These are phyloP conservation scores for Hemibagrus guttatus DNA, from an alignment of 2,797 vertebrate species.

Conservation along the genomic window DNA sequence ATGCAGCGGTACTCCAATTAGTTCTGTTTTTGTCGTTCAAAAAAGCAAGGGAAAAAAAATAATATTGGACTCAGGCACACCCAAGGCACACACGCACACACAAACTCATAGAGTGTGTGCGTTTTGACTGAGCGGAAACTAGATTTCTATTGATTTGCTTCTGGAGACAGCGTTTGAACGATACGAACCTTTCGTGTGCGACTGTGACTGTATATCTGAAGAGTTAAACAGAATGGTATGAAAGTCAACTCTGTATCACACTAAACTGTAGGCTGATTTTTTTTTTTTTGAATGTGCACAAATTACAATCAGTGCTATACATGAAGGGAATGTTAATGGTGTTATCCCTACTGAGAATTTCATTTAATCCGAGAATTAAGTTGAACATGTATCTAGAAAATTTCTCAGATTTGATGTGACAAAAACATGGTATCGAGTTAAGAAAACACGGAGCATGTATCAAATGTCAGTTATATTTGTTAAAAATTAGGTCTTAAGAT, in stretches of 20 bases:
- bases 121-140: conserved; percentile 54
- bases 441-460: neutral
- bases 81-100: conserved; percentile 62
- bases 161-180: conserved; percentile 43
- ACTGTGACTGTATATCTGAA: conserved; percentile 8
- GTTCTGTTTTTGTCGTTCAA: conserved; percentile 78
- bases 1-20: conserved; percentile 83
- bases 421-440: neutral
- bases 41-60: conserved; percentile 60
- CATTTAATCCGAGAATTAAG: conserved; percentile 22
- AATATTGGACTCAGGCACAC: conserved; percentile 70
- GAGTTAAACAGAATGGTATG: neutral
- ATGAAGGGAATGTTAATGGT: conserved; percentile 9
- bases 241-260: conserved; percentile 9
- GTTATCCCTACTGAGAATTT: conserved; percentile 11
- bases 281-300: neutral
- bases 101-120: conserved; percentile 46
- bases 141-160: conserved; percentile 52
- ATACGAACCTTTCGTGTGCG: conserved; percentile 39
- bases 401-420: neutral
- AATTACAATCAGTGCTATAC: conserved; percentile 24
- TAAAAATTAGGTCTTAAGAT: neutral
- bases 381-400: neutral
- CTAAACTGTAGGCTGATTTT: conserved; percentile 3
- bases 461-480: neutral